These are phyloP conservation scores for Tonatia bakeri DNA, from an alignment of 2,113 vertebrate genomes.

Conservation along the genomic window DNA sequence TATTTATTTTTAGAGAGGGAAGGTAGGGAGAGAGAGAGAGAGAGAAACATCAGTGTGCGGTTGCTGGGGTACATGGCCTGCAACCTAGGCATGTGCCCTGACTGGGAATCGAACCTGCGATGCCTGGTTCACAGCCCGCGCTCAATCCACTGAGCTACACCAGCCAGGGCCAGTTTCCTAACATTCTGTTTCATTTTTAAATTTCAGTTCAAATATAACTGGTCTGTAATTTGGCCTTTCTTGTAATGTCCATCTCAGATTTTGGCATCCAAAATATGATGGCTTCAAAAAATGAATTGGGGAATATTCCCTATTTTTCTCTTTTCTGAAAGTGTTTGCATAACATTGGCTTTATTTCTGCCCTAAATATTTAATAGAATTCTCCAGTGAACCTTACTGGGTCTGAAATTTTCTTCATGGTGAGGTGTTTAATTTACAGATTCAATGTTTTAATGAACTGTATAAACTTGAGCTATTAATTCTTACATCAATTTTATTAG, in stretches of 20 bases:
- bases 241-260: neutral
- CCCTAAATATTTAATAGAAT: neutral
- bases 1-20: too few species aligned
- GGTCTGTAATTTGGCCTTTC: neutral
- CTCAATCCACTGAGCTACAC: too few species aligned
- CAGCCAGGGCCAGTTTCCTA: neutral
- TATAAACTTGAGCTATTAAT: neutral
- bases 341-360: neutral
- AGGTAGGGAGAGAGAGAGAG: too few species aligned
- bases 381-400: neutral
- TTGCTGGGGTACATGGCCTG: too few species aligned
- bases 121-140: too few species aligned
- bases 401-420: conserved; percentile 7
- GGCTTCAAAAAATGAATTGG: neutral
- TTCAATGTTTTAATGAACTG: neutral
- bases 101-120: too few species aligned
- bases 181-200: neutral
- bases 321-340: neutral
- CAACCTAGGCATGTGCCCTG: too few species aligned
- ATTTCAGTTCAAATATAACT: neutral
- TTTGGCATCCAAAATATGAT: neutral
- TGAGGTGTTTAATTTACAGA: neutral
- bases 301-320: neutral
- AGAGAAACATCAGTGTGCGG: too few species aligned
- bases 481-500: neutral